Evolutionary conservation across 2,888 invertebrate genomes (phyloP).

Genomic region (Himalopsyche kuldschensis): DNA sequence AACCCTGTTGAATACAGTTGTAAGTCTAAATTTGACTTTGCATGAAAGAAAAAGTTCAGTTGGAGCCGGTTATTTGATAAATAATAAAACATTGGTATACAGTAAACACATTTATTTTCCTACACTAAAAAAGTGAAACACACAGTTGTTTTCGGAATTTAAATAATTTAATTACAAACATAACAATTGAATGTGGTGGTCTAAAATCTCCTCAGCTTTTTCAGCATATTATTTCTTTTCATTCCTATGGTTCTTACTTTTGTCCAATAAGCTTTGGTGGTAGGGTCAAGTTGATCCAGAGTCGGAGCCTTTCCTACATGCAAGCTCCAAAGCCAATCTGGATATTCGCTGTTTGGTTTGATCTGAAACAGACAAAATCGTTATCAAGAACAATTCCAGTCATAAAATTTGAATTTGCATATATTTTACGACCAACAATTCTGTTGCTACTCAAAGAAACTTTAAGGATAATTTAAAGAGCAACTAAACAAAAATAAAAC

Average conservation of each 20-base stretch:
- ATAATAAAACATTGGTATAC: background rate
- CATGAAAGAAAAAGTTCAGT: no score
- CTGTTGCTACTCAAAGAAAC: no score
- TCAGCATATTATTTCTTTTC: slow-evolving; percentile 64
- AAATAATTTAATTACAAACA: no score
- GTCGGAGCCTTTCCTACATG: slow-evolving; percentile 64
- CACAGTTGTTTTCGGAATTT: background rate
- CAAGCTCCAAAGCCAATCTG: slow-evolving; percentile 88
- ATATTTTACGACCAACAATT: no score
- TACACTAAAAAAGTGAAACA: background rate
- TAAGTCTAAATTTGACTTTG: no score
- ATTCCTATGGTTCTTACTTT: slow-evolving; percentile 68
- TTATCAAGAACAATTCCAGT: no score
- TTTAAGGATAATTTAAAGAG: no score
- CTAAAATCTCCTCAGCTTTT: slow-evolving; percentile 64
- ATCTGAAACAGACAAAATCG: slow-evolving; percentile 45
- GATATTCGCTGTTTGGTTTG: slow-evolving; percentile 81
- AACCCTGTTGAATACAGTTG: no score
- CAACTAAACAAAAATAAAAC: no score
- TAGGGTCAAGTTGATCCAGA: slow-evolving; percentile 76
- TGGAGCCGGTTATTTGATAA: background rate
- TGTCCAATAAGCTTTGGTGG: slow-evolving; percentile 81
- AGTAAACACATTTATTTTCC: background rate
- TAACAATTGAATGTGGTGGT: background rate
- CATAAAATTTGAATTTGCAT: no score